Evolutionary conservation across 2,113 vertebrate genomes (phyloP), one percentile per base, ranked within the genome.

Genomic region (Gavialis gangeticus): DNA sequence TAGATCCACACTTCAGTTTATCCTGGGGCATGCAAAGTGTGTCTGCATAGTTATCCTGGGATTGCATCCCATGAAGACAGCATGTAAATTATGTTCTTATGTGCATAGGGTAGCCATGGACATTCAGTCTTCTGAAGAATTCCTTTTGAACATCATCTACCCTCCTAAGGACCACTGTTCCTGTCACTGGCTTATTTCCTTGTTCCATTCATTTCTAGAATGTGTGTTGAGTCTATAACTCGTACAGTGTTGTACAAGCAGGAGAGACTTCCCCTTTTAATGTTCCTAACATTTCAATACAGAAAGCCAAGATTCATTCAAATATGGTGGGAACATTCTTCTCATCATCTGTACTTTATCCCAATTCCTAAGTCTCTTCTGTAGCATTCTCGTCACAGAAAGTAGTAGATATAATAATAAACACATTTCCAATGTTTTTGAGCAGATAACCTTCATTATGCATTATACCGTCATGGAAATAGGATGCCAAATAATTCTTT

Each of bases 321-420:
- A 30, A 30, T 64, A 30, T 30, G 64, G 58, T 17, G 28, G 0
- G 12, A 80, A 16, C 0, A 2, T 25, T n/a, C 27, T 82, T 28
- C 30, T 84, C 28, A 4, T 28, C 0, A 0, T 58, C 13, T 1
- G 0, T 75, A 22, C 21, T 28, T 21, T 30, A 3, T 11, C 4
- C n/a, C 18, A 13, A 54, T 54, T n/a, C 59, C 21, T 30, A 2
- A 10, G 5, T 69, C 82, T 81, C 64, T 78, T 81, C 30, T 85
- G 6, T 1, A 73, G 4, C 3, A 25, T 67, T 88, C 12, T 59
- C 63, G 28, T 7, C 64, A 30, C 55, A 54, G 79, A 90, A 92
- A 85, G 56, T 4, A 79, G 17, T 24, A 83, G 63, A 10, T n/a
- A 75, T 54, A 56, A 46, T n/a, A 75, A 79, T 0, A 37, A 59